Percentiles rank a stretch among this genome's conserved stretches.
phyloP scores from a whole-genome alignment of 2,888 invertebrate genomes.

The Drosophila quinaria region DNA sequence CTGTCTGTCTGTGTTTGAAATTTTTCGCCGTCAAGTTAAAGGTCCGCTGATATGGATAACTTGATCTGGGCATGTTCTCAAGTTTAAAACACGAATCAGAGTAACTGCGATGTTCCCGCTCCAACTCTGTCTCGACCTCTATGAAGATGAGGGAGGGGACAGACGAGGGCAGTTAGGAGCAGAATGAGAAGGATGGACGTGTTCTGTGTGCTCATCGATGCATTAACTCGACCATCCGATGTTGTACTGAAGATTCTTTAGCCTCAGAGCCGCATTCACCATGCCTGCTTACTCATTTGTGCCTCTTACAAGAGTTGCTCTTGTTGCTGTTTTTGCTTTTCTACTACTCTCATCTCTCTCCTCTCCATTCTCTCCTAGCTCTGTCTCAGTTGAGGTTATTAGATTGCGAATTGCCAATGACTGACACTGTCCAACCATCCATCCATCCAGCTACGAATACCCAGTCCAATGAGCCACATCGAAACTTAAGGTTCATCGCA shows the following conservation, averaged over 20 bases:
- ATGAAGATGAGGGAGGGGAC: background rate
- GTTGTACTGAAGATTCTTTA: conserved; percentile 43
- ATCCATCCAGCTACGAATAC: conserved; percentile 5
- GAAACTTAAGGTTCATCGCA: conserved; percentile 41
- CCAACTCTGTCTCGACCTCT: background rate
- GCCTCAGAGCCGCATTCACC: conserved; percentile 29
- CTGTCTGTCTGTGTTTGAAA: conserved; percentile 38
- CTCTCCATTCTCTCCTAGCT: background rate
- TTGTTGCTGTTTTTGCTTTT: background rate
- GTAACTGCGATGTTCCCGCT: conserved; percentile 5
- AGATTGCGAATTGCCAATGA: conserved; percentile 40
- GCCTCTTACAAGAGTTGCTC: conserved; percentile 23
- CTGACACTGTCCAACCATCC: conserved; percentile 20
- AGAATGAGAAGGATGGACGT: conserved; percentile 17
- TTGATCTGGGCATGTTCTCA: conserved; percentile 77
- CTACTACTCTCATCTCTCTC: background rate
- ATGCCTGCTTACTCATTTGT: conserved; percentile 17
- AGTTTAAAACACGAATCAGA: conserved; percentile 64
- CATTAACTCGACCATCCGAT: conserved; percentile 75
- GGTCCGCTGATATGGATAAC: conserved; percentile 78
- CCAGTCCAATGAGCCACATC: conserved; percentile 14
- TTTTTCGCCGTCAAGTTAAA: conserved; percentile 69
- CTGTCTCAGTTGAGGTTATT: conserved; percentile 43
- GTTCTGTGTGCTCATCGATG: conserved; percentile 63
- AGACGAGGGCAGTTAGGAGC: background rate